phyloP scores from a whole-genome alignment of 2,113 vertebrate genomes.

The Mixornis gularis region DNA sequence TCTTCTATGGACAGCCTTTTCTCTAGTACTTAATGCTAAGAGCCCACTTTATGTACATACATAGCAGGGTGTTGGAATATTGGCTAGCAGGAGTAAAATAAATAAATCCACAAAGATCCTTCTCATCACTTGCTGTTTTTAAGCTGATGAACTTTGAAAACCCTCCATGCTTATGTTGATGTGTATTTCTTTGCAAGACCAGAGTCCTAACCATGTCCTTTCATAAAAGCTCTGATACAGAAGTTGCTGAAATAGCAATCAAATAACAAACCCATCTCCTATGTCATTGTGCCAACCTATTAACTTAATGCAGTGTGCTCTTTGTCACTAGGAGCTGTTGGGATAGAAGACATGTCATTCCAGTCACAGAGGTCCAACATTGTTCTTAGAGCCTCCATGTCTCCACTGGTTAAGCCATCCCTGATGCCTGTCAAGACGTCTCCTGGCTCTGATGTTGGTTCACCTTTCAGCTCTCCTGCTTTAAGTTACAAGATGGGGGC shows the following conservation, averaged over 20 bases:
- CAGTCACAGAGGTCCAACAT: conserved; percentile 68
- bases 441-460: conserved; percentile 74
- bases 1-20: neutral
- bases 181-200: neutral
- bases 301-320: neutral
- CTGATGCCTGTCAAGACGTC: conserved; percentile 60
- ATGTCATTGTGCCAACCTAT: neutral
- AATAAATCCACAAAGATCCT: neutral
- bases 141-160: neutral
- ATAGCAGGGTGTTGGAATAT: neutral
- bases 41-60: neutral
- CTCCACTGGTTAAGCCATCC: conserved; percentile 75
- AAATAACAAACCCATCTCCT: neutral
- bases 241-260: neutral
- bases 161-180: neutral
- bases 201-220: neutral
- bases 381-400: conserved; percentile 66
- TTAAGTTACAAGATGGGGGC: conserved; percentile 69
- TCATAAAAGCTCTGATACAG: neutral
- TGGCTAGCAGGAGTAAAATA: neutral
- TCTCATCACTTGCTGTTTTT: neutral
- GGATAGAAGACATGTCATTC: conserved; percentile 68
- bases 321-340: conserved; percentile 55
- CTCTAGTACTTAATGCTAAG: neutral
- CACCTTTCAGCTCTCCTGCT: conserved; percentile 77